Evolutionary conservation across 2,113 vertebrate genomes (phyloP).

Genomic region (Chloropsis cyanopogon): DNA sequence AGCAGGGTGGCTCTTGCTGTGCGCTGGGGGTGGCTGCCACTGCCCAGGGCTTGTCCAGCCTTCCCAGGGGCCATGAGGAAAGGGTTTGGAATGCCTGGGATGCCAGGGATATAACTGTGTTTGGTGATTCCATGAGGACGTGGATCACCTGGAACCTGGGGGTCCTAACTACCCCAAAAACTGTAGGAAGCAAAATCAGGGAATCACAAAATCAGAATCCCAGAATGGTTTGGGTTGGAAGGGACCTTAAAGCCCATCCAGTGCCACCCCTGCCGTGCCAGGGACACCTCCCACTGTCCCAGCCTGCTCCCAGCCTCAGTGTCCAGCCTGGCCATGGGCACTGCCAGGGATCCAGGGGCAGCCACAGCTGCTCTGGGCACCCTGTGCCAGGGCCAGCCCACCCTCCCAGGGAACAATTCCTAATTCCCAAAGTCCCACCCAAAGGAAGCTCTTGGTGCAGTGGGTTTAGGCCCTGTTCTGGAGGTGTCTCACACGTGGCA

Average conservation of each 20-base stretch:
- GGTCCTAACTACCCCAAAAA: neutral
- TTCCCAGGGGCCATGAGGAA: rapidly evolving
- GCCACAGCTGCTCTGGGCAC: neutral
- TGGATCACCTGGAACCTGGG: neutral
- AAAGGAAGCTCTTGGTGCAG: neutral
- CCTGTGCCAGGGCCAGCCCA: neutral
- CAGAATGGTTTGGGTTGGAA: neutral
- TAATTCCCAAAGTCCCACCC: neutral
- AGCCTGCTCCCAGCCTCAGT: neutral
- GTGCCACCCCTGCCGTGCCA: neutral
- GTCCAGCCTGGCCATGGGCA: neutral
- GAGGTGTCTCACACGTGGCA: neutral
- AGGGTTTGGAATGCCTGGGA: neutral
- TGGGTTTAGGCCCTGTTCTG: neutral
- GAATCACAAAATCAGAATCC: neutral
- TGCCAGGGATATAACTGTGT: rapidly evolving
- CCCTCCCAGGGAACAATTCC: neutral
- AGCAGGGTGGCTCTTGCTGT: neutral
- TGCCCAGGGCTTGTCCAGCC: neutral
- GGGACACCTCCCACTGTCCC: neutral
- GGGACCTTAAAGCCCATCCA: rapidly evolving
- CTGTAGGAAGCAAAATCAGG: neutral
- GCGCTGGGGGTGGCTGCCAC: neutral
- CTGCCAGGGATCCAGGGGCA: neutral
- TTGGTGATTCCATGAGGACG: neutral